A percentile compares a stretch with the other conserved stretches of the same genome.
Evolutionary conservation across 53 echinoderm and acorn worm species (phyloP).

Genomic region (Hippasteria phrygiana): DNA sequence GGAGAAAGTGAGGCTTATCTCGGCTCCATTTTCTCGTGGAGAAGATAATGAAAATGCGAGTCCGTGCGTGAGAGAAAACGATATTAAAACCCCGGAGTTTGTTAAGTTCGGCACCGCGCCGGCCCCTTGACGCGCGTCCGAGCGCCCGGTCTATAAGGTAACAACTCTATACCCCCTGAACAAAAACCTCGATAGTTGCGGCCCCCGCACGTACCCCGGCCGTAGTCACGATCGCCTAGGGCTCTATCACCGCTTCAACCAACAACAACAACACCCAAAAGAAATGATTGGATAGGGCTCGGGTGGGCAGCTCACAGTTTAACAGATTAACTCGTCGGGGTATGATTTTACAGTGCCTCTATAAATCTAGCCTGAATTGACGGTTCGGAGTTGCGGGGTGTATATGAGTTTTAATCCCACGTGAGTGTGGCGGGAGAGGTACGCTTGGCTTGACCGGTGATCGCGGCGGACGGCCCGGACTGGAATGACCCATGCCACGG

Average conservation of each 20-base stretch:
- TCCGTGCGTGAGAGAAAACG: not conserved
- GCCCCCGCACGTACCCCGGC: not conserved
- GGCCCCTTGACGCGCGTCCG: not conserved
- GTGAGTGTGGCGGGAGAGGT: not conserved
- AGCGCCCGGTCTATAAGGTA: not conserved
- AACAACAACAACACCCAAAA: not conserved
- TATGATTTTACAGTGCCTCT: slow-evolving; percentile 3
- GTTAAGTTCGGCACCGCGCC: not conserved
- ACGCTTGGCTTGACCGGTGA: not conserved
- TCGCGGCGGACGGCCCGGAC: not conserved
- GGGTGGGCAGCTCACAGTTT: not conserved
- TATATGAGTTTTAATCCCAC: slow-evolving; percentile 1
- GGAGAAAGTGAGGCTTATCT: not conserved
- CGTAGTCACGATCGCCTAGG: no score
- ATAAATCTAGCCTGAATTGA: no score
- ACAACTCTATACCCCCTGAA: not conserved
- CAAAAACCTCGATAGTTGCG: not conserved
- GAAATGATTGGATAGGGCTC: not conserved
- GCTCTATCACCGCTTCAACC: not conserved
- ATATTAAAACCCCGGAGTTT: not conserved
- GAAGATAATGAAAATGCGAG: not conserved
- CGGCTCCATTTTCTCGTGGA: not conserved
- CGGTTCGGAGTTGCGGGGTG: not conserved
- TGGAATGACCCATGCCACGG: not conserved
- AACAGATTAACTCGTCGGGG: slow-evolving; percentile 31